A percentile compares a stretch with the other conserved stretches of the same genome.
phyloP scores from a whole-genome alignment of 2,888 invertebrate genomes.

The Machimus atricapillus region DNA sequence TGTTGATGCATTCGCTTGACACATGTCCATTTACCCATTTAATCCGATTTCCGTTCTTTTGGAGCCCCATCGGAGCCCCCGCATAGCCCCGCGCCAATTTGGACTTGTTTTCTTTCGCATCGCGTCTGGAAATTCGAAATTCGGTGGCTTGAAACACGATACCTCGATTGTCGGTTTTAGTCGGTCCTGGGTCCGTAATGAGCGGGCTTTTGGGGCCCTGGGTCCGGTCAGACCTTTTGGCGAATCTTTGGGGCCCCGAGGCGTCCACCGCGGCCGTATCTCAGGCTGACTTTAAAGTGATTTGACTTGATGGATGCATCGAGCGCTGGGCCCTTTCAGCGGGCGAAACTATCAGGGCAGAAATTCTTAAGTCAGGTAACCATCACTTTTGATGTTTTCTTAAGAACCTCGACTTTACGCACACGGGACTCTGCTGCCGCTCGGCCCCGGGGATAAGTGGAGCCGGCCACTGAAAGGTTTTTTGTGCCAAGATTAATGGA shows the following conservation, averaged over 20 bases:
- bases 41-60: constrained; percentile 37
- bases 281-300: constrained; percentile 29
- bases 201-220: background rate
- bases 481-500: background rate
- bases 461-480: background rate
- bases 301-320: constrained; percentile 39
- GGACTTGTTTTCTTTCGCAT: background rate
- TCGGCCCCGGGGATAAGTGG: background rate
- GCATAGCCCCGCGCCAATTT: background rate
- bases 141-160: constrained; percentile 39
- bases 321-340: background rate
- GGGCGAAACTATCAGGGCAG: constrained; percentile 21
- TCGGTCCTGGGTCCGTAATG: background rate
- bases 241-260: background rate
- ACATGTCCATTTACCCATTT: constrained; percentile 39
- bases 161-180: constrained; percentile 35
- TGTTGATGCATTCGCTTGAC: constrained; percentile 22
- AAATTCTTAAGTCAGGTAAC: constrained; percentile 33
- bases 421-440: background rate
- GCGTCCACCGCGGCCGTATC: background rate
- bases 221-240: background rate
- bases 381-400: constrained; percentile 26
- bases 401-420: constrained; percentile 2
- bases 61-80: background rate
- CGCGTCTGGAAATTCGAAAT: constrained; percentile 29